Conservation (phyloP, 2,113 vertebrate species). For the Sinosuthora webbiana region DNA sequence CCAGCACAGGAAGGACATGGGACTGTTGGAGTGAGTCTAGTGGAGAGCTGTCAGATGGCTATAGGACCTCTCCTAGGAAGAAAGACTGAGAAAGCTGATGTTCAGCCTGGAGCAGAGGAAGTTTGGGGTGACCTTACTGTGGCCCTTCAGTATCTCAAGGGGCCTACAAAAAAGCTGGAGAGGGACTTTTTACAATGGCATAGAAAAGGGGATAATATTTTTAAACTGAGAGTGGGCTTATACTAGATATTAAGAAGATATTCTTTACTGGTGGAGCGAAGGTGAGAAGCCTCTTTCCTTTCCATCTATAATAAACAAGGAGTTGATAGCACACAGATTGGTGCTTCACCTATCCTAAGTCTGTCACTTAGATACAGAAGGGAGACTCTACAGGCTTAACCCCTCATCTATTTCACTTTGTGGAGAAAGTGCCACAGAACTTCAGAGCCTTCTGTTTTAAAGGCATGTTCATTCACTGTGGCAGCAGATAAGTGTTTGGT, state of each 20-base stretch:
- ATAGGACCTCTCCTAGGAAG: background rate
- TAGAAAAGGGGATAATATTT: background rate
- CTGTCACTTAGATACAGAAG: background rate
- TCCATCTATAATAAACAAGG: background rate
- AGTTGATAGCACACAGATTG: background rate
- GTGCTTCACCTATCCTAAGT: background rate
- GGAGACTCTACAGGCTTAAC: background rate
- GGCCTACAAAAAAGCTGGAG: background rate
- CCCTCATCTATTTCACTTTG: background rate
- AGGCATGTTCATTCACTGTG: background rate
- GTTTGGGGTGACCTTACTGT: accelerated
- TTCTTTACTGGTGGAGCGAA: background rate
- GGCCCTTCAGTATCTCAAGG: no score
- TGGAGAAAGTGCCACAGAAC: background rate
- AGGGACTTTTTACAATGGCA: background rate
- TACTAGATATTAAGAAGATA: background rate
- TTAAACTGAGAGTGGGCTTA: background rate
- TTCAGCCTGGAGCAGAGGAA: background rate
- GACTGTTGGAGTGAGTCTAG: accelerated
- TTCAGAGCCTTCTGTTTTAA: background rate
- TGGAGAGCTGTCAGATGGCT: no score
- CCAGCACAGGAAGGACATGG: background rate
- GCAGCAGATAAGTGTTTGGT: background rate
- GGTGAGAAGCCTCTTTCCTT: background rate
- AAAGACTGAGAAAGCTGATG: background rate